Base-by-base conservation (phyloP, 2,888 invertebrate species). In the Xestia c-nigrum region DNA sequence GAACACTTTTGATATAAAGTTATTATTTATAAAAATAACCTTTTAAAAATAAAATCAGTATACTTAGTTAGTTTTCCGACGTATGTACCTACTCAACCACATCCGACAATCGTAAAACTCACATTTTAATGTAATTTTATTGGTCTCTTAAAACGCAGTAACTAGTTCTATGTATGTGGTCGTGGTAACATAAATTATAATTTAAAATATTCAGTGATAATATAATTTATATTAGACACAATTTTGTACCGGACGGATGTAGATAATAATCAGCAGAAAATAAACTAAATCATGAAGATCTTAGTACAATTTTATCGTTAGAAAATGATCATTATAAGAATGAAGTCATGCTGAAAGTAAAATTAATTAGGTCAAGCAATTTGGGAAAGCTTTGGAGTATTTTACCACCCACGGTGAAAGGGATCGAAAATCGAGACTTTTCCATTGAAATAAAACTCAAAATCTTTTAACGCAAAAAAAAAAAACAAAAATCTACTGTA, bases 211-310 rank as follows among this genome's bases (percentile, higher is more conserved):
- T 71, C 47, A 24, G 61, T 57, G 50, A 63, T 80, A 76, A 80
- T 80, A 63, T 80, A 76, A 80, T 80, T 80, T 76, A 76, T 43
- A 52, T 52, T 47, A 55, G 5, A 38, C 5, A 61, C 21, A 65
- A 52, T 71, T 80, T 71, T 38, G 70, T 43, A 81, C 76, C 76
- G 81, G 80, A 81, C 76, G 81, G 76, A 80, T 81, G 76, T 71
- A 19, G 70, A 61, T 76, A 66, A 76, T 59, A 75, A 81, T 67
- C 55, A 50, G 19, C 50, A 71, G 61, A 81, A 81, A 76, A 76
- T 57, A 57, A 81, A 80, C 50, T 38, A 76, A 70, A 71, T 64
- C 67, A 46, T 24, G 2, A 63, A 75, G 21, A 63, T 81, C 82
- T 81, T 57, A 67, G 55, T 47, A 19, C 21, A 21, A 76, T 81